phyloP scores from a whole-genome alignment of 2,797 vertebrate genomes.

The Hydrophis major region DNA sequence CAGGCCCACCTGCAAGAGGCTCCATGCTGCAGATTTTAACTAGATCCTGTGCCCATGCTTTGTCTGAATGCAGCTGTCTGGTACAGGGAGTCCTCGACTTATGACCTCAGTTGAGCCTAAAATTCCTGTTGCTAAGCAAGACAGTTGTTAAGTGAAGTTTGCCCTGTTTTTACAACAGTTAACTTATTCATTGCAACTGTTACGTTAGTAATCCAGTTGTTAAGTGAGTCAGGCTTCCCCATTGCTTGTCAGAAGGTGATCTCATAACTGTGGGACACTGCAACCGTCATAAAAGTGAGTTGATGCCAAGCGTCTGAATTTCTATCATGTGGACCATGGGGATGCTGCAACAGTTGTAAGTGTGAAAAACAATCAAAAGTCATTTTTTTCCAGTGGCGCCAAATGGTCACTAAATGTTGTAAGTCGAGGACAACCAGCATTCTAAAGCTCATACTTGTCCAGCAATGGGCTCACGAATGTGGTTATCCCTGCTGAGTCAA shows the following conservation, averaged over 20 bases:
- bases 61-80: neutral
- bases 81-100: neutral
- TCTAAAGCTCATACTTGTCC: neutral
- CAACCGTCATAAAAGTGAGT: neutral
- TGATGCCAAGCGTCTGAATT: neutral
- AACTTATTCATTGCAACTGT: neutral
- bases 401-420: neutral
- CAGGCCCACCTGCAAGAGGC: neutral
- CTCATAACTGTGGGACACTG: neutral
- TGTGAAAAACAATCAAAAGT: neutral
- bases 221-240: neutral
- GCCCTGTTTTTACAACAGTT: neutral
- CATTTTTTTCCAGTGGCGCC: neutral
- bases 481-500: neutral
- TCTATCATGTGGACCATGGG: neutral
- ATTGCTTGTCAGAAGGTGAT: neutral
- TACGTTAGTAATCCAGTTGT: neutral
- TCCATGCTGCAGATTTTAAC: neutral
- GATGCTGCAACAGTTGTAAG: neutral
- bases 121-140: neutral
- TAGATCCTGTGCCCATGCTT: neutral
- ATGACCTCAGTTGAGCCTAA: neutral
- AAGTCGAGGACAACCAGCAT: neutral
- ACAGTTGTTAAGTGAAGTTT: neutral
- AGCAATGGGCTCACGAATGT: neutral